Evolutionary conservation across 2,888 invertebrate genomes (phyloP).

Genomic region (Spilarctia lutea): DNA sequence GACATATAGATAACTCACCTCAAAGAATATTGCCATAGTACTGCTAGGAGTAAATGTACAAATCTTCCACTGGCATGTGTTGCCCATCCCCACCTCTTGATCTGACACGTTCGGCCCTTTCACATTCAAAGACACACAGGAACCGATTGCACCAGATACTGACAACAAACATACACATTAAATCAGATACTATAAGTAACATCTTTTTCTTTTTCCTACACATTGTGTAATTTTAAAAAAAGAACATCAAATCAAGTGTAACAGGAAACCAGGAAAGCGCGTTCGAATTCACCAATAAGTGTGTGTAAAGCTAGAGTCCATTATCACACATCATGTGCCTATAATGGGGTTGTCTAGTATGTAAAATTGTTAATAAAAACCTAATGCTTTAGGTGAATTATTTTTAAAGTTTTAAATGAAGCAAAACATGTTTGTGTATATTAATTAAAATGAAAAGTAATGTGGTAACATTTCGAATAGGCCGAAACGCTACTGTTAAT

Average conservation of each 20-base stretch:
- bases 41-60: constrained; percentile 97
- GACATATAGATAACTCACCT: constrained; percentile 79
- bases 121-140: constrained; percentile 97
- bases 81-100: constrained; percentile 98
- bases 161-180: constrained; percentile 28
- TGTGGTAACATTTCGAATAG: too few species aligned
- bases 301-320: background rate
- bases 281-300: background rate
- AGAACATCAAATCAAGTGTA: background rate
- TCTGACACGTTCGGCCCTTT: constrained; percentile 98
- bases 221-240: background rate
- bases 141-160: constrained; percentile 98
- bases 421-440: too few species aligned
- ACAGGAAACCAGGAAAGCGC: background rate
- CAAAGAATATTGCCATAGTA: constrained; percentile 98
- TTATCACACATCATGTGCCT: too few species aligned
- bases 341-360: too few species aligned
- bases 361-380: too few species aligned
- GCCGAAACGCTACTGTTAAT: too few species aligned
- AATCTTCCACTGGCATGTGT: constrained; percentile 99
- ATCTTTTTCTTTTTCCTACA: background rate
- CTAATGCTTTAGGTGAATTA: too few species aligned
- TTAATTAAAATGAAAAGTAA: too few species aligned
- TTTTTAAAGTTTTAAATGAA: too few species aligned
- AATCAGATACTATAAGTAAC: background rate